These are phyloP conservation scores for Alosa sapidissima DNA, from an alignment of 2,797 vertebrate species.

Conservation along the genomic window DNA sequence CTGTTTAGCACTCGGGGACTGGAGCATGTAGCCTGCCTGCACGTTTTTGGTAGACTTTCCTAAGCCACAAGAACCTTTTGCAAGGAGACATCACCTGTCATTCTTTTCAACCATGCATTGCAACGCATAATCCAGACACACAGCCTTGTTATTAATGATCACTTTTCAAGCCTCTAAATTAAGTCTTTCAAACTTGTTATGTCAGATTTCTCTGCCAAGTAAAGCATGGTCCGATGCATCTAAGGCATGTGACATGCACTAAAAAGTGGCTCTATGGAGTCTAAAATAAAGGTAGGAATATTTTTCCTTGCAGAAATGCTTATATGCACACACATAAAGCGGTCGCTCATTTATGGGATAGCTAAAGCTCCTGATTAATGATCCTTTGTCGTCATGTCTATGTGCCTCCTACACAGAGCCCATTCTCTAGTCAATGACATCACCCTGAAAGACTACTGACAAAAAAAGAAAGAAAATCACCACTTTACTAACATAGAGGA, in stretches of 20 bases:
- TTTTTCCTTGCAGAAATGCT: not conserved
- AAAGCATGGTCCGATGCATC: not conserved
- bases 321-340: not conserved
- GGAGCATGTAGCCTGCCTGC: not conserved
- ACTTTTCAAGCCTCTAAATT: not conserved
- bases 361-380: constrained; percentile 49
- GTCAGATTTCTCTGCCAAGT: constrained; percentile 3
- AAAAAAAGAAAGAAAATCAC: not conserved
- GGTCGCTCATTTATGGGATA: not conserved
- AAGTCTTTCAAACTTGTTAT: not conserved
- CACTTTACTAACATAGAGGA: not conserved
- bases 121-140: not conserved
- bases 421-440: constrained; percentile 52
- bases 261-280: not conserved
- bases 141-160: not conserved
- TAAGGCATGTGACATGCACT: not conserved
- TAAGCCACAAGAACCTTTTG: not conserved
- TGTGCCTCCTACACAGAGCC: constrained; percentile 43
- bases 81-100: not conserved
- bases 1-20: not conserved
- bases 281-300: not conserved
- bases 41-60: not conserved
- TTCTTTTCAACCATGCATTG: not conserved
- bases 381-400: constrained; percentile 52
- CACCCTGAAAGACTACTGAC: constrained; percentile 20